Conservation (phyloP, 2,888 invertebrate species). For the Athalia circularis region DNA sequence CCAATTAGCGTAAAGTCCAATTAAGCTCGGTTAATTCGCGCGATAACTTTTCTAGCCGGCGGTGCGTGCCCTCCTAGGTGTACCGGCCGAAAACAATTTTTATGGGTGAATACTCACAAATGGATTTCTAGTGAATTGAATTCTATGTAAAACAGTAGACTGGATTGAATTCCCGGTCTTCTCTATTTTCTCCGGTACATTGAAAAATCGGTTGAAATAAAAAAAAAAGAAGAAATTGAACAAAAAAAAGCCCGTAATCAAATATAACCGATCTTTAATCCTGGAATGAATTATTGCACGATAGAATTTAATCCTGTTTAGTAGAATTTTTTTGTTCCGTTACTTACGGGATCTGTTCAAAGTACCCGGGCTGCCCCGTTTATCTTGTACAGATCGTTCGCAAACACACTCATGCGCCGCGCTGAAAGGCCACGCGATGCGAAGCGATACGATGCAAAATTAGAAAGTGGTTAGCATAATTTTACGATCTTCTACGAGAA, state of each 20-base stretch:
- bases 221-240: too few species aligned
- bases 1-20: slow-evolving; percentile 30
- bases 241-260: too few species aligned
- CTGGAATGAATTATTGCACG: too few species aligned
- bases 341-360: slow-evolving; percentile 1
- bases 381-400: background rate
- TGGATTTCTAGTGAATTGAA: slow-evolving; percentile 61
- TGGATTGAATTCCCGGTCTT: slow-evolving; percentile 19
- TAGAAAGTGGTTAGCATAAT: slow-evolving; percentile 46
- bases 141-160: slow-evolving; percentile 38
- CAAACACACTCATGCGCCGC: background rate
- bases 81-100: slow-evolving; percentile 17
- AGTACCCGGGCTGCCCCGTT: background rate
- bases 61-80: background rate
- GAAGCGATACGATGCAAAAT: slow-evolving; percentile 33
- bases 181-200: slow-evolving; percentile 11
- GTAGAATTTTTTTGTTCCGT: slow-evolving; percentile 9
- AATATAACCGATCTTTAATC: too few species aligned
- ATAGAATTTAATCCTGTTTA: slow-evolving; percentile 4
- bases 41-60: slow-evolving; percentile 12
- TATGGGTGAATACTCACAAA: slow-evolving; percentile 36
- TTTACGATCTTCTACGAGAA: slow-evolving; percentile 25
- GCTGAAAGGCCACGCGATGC: background rate
- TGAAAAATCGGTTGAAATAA: background rate
- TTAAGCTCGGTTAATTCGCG: slow-evolving; percentile 27